Percentiles rank a stretch among this genome's conserved stretches.
Evolutionary conservation across 2,888 invertebrate species (phyloP).

Genomic region (Limnephilus auricula): DNA sequence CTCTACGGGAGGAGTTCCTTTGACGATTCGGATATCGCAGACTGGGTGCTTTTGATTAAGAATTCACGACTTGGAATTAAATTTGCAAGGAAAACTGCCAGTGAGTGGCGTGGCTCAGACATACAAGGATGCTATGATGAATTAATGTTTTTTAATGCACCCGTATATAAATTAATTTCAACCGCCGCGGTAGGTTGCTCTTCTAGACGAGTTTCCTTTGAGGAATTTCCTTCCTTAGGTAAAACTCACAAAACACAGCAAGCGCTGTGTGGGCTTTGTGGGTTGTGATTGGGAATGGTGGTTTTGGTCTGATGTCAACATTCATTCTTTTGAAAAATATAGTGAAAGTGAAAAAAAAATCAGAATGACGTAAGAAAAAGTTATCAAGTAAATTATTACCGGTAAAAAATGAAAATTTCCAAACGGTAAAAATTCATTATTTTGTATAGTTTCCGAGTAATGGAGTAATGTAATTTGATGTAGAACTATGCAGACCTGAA

Average conservation of each 20-base stretch:
- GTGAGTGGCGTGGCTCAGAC: not conserved
- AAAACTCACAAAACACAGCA: not conserved
- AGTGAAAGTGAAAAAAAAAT: no score
- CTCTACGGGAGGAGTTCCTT: not conserved
- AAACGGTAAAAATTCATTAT: no score
- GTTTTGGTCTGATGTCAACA: not conserved
- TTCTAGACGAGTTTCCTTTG: not conserved
- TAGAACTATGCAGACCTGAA: no score
- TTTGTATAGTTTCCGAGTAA: no score
- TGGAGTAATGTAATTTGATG: not conserved
- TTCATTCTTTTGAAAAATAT: not conserved
- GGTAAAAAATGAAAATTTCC: no score
- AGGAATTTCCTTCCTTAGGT: not conserved
- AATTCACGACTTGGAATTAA: constrained; percentile 26
- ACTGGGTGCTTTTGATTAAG: constrained; percentile 22
- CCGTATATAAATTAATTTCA: constrained; percentile 12
- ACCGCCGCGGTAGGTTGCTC: not conserved
- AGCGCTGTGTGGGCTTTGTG: not conserved
- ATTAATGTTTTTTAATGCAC: constrained; percentile 24
- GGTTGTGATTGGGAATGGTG: not conserved
- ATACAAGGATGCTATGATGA: constrained; percentile 17
- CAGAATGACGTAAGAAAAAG: no score
- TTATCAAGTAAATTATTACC: no score
- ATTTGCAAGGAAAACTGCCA: constrained; percentile 12
- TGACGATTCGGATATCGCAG: constrained; percentile 14